These are phyloP conservation scores for Cherax destructor DNA, from an alignment of 1,140 invertebrate genomes.

Conservation along the genomic window DNA sequence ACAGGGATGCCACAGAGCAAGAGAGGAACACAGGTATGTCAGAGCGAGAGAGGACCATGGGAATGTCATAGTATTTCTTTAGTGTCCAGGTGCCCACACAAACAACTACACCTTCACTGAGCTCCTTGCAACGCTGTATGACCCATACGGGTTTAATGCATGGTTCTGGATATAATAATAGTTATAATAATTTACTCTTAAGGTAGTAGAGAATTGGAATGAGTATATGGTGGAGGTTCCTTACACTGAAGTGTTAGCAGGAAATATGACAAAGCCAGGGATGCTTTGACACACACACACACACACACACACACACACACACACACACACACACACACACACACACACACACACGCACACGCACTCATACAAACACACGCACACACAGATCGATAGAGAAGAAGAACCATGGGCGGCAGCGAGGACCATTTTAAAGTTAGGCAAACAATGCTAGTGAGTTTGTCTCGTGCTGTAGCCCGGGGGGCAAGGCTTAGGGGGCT, in stretches of 20 bases:
- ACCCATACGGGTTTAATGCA: too few species aligned
- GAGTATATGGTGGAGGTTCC: too few species aligned
- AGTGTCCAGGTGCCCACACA: background rate
- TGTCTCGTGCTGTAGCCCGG: background rate
- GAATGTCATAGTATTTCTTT: too few species aligned
- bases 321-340: background rate
- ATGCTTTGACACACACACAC: background rate
- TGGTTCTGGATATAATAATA: too few species aligned
- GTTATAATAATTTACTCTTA: too few species aligned
- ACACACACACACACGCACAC: slow-evolving; percentile 20
- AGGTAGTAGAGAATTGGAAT: too few species aligned
- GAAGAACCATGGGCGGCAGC: background rate
- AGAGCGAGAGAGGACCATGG: too few species aligned
- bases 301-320: slow-evolving; percentile 8
- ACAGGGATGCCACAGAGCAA: too few species aligned
- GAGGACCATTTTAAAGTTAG: slow-evolving; percentile 23
- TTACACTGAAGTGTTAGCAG: too few species aligned
- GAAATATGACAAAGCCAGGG: background rate
- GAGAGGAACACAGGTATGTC: too few species aligned
- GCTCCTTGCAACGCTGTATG: too few species aligned
- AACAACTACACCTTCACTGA: slow-evolving; percentile 2
- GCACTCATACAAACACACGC: slow-evolving; percentile 36
- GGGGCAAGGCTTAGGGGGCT: too few species aligned
- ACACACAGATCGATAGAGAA: slow-evolving; percentile 20
- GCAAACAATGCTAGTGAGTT: slow-evolving; percentile 5